Conservation (phyloP, 2,797 vertebrate genomes). For the Falco cherrug region DNA sequence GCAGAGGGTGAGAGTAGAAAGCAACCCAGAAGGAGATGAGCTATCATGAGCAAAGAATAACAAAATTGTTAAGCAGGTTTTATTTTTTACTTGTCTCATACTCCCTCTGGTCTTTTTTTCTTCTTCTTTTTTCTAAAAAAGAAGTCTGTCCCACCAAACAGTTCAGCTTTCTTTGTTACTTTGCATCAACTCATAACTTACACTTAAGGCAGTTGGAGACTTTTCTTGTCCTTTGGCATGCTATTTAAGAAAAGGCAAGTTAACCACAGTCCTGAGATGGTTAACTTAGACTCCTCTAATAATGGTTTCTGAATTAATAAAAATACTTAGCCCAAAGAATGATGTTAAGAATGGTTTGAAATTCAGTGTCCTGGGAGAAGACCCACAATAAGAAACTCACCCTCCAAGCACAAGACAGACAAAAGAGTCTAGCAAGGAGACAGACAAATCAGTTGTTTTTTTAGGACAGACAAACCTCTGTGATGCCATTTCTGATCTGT, state of each 20-base stretch:
- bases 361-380: neutral
- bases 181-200: neutral
- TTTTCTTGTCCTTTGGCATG: neutral
- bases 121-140: neutral
- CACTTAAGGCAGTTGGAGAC: neutral
- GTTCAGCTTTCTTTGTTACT: neutral
- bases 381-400: neutral
- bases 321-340: neutral
- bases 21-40: neutral
- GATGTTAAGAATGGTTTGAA: neutral
- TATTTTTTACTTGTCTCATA: neutral
- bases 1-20: neutral
- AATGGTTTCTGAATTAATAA: neutral
- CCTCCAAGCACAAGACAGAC: neutral
- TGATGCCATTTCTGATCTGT: neutral
- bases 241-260: neutral
- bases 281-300: neutral
- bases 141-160: neutral
- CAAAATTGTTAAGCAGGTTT: neutral
- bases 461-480: neutral
- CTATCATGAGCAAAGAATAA: neutral
- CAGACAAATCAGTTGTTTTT: neutral
- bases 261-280: neutral
- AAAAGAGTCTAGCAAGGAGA: neutral
- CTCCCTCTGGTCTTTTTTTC: neutral